Percentiles rank a stretch among this genome's conserved stretches.
phyloP scores from a whole-genome alignment of 2,113 vertebrate genomes.

The Prunella himalayana region DNA sequence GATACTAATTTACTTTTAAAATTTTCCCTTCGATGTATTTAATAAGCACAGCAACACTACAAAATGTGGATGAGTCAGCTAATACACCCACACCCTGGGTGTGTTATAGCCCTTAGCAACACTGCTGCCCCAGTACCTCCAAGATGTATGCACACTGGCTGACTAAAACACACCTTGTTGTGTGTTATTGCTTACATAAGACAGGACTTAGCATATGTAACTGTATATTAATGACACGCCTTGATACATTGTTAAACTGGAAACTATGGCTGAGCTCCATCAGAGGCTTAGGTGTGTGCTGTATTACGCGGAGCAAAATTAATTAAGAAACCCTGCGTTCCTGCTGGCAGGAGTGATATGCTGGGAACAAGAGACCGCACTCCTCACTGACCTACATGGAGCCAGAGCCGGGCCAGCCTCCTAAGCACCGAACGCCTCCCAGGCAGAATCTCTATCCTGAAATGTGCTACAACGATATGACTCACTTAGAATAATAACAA shows the following conservation, averaged over 20 bases:
- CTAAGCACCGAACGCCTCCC: background rate
- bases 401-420: background rate
- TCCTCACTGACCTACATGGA: background rate
- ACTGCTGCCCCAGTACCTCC: background rate
- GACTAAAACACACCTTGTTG: background rate
- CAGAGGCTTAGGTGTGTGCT: conserved; percentile 18
- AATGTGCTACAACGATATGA: background rate
- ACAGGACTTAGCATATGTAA: background rate
- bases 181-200: conserved; percentile 30
- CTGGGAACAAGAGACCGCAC: background rate
- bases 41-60: background rate
- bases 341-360: background rate
- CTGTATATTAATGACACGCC: conserved; percentile 31
- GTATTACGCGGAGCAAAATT: background rate
- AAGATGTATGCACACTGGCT: background rate
- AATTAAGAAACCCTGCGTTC: background rate
- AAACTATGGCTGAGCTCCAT: conserved; percentile 2
- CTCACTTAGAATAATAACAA: background rate
- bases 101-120: conserved; percentile 32
- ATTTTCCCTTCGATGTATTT: background rate
- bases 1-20: conserved; percentile 13
- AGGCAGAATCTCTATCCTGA: background rate
- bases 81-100: conserved; percentile 25
- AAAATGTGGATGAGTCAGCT: conserved; percentile 14
- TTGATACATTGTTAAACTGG: conserved; percentile 10